phyloP scores from a whole-genome alignment of 1,140 invertebrate genomes.

The Calosoma granatense region DNA sequence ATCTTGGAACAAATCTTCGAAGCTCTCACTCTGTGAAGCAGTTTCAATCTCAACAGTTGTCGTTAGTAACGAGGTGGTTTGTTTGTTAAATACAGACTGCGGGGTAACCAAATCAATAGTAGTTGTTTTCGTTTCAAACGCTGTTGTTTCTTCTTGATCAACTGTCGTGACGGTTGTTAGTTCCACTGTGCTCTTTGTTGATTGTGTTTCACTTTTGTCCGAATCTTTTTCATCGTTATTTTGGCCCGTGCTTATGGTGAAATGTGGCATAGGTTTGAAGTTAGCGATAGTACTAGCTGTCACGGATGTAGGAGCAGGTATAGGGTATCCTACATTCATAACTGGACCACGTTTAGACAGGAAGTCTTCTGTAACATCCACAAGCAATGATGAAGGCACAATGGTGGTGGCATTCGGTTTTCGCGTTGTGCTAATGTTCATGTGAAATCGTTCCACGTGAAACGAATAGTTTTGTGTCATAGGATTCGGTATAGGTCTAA shows the following conservation, averaged over 20 bases:
- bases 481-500: constrained; percentile 55
- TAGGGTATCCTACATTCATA: constrained; percentile 10
- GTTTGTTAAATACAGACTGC: constrained; percentile 6
- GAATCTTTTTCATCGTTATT: constrained; percentile 5
- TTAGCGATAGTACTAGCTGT: not conserved
- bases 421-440: constrained; percentile 7
- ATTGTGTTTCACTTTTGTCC: not conserved
- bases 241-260: not conserved
- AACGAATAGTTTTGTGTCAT: constrained; percentile 17
- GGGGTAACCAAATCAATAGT: not conserved
- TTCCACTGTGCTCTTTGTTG: not conserved
- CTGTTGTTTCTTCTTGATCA: not conserved
- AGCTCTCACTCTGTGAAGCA: constrained; percentile 6
- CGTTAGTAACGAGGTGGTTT: not conserved
- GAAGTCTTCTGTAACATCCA: not conserved
- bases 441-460: not conserved
- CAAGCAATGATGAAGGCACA: not conserved
- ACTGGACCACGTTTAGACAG: constrained; percentile 1
- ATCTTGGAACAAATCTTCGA: constrained; percentile 17
- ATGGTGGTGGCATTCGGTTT: constrained; percentile 6
- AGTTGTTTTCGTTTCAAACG: not conserved
- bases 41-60: constrained; percentile 10
- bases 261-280: not conserved
- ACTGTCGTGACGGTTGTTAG: not conserved
- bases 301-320: constrained; percentile 9